Evolutionary conservation across 2,888 invertebrate species (phyloP).

Genomic region (Podotricha telesiphe): DNA sequence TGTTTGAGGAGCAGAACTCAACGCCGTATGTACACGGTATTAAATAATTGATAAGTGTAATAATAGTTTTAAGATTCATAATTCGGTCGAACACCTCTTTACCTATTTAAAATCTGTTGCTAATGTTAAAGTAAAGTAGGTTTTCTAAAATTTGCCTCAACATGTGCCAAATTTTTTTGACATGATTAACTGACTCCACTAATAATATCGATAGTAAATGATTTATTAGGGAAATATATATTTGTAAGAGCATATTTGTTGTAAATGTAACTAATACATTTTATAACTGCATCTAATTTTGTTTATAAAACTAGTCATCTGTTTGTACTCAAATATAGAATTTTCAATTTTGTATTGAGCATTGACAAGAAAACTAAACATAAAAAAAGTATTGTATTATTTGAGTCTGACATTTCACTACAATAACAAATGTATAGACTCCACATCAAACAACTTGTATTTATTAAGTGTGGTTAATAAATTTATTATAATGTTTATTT

Average conservation of each 20-base stretch:
- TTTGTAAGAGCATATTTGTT: neutral
- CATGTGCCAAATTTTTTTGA: slow-evolving; percentile 40
- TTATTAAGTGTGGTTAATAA: too few species aligned
- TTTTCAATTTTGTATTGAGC: neutral
- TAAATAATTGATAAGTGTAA: too few species aligned
- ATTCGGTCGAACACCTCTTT: slow-evolving; percentile 8
- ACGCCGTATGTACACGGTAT: too few species aligned
- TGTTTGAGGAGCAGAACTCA: too few species aligned
- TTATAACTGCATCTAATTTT: neutral
- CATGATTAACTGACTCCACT: slow-evolving; percentile 29
- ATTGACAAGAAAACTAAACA: too few species aligned
- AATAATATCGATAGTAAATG: slow-evolving; percentile 23
- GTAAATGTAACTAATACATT: neutral
- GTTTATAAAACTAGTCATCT: neutral
- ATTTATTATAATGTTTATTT: too few species aligned
- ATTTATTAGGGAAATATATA: slow-evolving; percentile 22
- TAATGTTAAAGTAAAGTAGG: slow-evolving; percentile 19
- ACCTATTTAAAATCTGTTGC: slow-evolving; percentile 29
- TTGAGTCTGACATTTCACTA: too few species aligned
- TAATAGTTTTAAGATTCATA: neutral
- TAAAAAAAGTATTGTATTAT: too few species aligned
- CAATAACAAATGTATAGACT: too few species aligned
- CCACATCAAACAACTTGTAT: too few species aligned
- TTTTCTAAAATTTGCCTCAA: slow-evolving; percentile 26
- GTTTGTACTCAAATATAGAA: neutral